Conservation (phyloP, 2,888 invertebrate species). For the Ceraclea dissimilis region DNA sequence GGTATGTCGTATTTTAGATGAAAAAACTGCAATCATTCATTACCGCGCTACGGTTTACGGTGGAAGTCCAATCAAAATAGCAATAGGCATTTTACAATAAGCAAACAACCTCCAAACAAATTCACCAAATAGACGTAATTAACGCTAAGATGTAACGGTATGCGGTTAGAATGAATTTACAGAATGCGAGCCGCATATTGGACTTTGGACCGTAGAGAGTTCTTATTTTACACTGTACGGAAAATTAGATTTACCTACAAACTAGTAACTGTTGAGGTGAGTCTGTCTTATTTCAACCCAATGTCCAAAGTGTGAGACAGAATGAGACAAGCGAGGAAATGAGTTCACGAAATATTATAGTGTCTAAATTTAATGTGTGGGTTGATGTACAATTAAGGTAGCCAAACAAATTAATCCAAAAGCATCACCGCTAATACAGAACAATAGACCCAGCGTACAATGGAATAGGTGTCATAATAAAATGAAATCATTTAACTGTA, state of each 20-base stretch:
- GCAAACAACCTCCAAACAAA: no score
- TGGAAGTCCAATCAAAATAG: no score
- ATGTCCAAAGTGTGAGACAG: background rate
- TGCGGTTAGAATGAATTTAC: background rate
- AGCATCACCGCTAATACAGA: background rate
- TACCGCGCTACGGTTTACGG: no score
- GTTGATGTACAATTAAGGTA: background rate
- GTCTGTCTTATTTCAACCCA: background rate
- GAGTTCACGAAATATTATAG: no score
- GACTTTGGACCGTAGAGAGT: slow-evolving; percentile 1
- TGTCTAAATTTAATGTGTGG: no score
- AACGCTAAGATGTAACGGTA: no score
- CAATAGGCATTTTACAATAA: no score
- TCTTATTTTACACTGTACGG: background rate
- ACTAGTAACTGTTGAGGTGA: background rate
- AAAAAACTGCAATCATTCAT: no score
- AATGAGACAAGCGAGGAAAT: background rate
- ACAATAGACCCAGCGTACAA: slow-evolving; percentile 4
- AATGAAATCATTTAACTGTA: background rate
- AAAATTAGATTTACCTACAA: background rate
- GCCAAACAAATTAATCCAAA: slow-evolving; percentile 2
- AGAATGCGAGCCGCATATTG: background rate
- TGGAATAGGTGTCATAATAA: slow-evolving; percentile 8
- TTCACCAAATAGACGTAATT: no score
- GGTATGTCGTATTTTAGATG: no score